Percentiles rank a stretch among this genome's conserved stretches.
Evolutionary conservation across 2,797 vertebrate species (phyloP).

Genomic region (Sebastolobus altivelis): DNA sequence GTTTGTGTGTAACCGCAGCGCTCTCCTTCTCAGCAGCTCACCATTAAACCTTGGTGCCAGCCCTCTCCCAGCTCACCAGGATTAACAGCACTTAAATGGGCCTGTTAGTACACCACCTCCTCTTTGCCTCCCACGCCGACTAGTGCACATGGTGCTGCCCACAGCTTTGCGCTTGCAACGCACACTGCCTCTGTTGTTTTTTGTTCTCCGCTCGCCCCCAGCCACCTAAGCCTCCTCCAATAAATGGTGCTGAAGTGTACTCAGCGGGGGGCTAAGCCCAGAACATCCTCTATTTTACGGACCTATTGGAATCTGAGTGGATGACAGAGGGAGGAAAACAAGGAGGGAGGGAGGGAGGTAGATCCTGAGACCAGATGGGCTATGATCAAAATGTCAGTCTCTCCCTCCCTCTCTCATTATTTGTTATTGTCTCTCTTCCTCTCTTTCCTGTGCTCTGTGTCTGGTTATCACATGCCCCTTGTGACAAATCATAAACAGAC

Average conservation of each 20-base stretch:
- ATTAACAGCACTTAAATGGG: slow-evolving; percentile 84
- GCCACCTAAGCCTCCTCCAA: slow-evolving; percentile 72
- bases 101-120: slow-evolving; percentile 75
- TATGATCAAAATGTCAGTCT: slow-evolving; percentile 52
- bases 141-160: slow-evolving; percentile 68
- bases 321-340: slow-evolving; percentile 45
- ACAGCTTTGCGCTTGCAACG: slow-evolving; percentile 60
- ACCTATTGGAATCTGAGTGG: slow-evolving; percentile 71
- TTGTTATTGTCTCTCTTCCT: slow-evolving; percentile 17
- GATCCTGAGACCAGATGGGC: slow-evolving; percentile 58
- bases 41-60: slow-evolving; percentile 77
- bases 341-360: background rate
- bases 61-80: slow-evolving; percentile 77
- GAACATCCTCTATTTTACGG: slow-evolving; percentile 77
- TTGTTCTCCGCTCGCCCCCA: slow-evolving; percentile 55
- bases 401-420: slow-evolving; percentile 33
- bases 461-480: slow-evolving; percentile 47
- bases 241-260: slow-evolving; percentile 76
- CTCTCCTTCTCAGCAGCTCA: slow-evolving; percentile 75
- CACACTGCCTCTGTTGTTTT: slow-evolving; percentile 71
- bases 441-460: slow-evolving; percentile 26
- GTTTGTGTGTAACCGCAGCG: slow-evolving; percentile 60
- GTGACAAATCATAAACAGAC: slow-evolving; percentile 55
- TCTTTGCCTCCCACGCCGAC: slow-evolving; percentile 72
- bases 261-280: slow-evolving; percentile 71